These are phyloP conservation scores for Caenorhabditis sp. DNA, from an alignment of 2,888 invertebrate genomes.

Conservation along the genomic window DNA sequence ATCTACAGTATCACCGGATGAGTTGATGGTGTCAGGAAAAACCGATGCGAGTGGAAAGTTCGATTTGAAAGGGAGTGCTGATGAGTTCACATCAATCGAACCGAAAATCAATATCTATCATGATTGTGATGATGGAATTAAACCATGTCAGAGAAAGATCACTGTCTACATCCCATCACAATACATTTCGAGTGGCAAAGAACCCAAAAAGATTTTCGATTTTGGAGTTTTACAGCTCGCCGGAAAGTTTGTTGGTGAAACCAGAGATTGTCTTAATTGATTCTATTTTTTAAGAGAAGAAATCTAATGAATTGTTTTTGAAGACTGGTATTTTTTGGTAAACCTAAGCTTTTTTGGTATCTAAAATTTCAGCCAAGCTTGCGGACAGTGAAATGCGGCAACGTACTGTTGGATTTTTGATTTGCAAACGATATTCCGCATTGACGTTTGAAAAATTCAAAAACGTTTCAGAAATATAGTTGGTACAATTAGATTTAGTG, in stretches of 20 bases:
- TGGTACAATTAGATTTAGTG: too few relatives aligned
- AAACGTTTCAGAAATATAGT: too few relatives aligned
- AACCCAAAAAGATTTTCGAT: conserved; percentile 53
- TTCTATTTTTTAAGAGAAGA: not conserved
- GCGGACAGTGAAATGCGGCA: too few relatives aligned
- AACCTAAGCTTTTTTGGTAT: too few relatives aligned
- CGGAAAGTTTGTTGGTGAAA: conserved; percentile 54
- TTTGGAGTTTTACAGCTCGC: conserved; percentile 54
- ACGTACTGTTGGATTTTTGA: too few relatives aligned
- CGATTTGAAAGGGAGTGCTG: conserved; percentile 42
- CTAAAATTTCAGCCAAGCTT: too few relatives aligned
- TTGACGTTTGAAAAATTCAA: too few relatives aligned
- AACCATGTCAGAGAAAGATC: conserved; percentile 64
- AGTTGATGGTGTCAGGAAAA: conserved; percentile 44
- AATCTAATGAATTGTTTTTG: too few relatives aligned
- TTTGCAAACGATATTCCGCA: too few relatives aligned
- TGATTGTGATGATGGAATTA: conserved; percentile 44
- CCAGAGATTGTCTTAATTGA: conserved; percentile 53
- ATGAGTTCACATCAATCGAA: conserved; percentile 53
- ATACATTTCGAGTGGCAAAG: conserved; percentile 56
- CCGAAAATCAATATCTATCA: conserved; percentile 49
- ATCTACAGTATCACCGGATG: conserved; percentile 46
- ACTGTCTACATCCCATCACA: conserved; percentile 59
- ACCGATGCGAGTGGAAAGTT: conserved; percentile 43
- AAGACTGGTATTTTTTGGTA: too few relatives aligned